phyloP scores from a whole-genome alignment of 1,140 invertebrate species.

The Apolygus lucorum region DNA sequence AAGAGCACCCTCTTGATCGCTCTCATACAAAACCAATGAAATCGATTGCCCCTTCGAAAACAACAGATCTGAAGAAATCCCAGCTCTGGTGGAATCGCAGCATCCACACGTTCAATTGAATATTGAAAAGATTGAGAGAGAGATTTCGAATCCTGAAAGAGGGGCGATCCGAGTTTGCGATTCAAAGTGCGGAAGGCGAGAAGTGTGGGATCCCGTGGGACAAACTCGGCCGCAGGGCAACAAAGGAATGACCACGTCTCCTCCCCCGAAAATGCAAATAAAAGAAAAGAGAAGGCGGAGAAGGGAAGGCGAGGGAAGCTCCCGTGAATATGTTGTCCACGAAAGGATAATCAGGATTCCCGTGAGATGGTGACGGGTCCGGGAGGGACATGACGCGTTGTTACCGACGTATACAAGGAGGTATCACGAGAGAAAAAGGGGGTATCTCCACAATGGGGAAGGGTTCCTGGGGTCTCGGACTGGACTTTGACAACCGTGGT shows the following conservation, averaged over 20 bases:
- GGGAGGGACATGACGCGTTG: background rate
- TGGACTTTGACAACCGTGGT: conserved; percentile 7
- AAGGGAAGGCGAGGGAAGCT: background rate
- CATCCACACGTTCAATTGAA: no score
- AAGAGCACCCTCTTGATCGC: no score
- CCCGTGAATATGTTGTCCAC: conserved; percentile 12
- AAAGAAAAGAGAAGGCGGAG: conserved; percentile 1
- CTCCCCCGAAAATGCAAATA: background rate
- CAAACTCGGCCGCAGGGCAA: background rate
- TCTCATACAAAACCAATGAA: no score
- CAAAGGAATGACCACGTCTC: conserved; percentile 6
- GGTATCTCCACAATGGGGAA: background rate
- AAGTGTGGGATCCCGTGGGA: conserved; percentile 12
- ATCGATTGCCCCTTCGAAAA: no score
- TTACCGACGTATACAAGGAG: background rate
- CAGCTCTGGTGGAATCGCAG: no score
- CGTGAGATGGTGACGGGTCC: background rate
- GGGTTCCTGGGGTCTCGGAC: no score
- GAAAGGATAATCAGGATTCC: conserved; percentile 16
- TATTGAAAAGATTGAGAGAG: background rate
- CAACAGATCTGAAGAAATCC: no score
- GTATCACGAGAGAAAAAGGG: background rate
- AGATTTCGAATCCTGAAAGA: background rate
- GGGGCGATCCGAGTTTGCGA: background rate
- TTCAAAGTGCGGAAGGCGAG: background rate